phyloP scores from a whole-genome alignment of 2,888 invertebrate genomes.

The Spatulosminthurus flaviceps region DNA sequence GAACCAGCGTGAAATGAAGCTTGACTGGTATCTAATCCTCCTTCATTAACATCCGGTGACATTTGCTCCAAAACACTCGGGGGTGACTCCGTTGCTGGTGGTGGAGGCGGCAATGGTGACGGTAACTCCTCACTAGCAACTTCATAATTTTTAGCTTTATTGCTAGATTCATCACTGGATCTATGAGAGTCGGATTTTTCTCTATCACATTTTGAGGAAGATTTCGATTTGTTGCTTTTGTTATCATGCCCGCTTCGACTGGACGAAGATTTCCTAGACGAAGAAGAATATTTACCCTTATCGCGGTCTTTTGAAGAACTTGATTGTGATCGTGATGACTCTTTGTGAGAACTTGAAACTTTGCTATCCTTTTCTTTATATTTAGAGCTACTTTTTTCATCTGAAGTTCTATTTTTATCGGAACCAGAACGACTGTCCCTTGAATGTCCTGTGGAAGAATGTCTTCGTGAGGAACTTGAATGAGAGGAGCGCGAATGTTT shows the following conservation, averaged over 20 bases:
- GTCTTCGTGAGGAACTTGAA: slow-evolving; percentile 33
- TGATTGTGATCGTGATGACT: slow-evolving; percentile 18
- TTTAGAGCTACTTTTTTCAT: slow-evolving; percentile 33
- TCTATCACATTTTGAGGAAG: slow-evolving; percentile 27
- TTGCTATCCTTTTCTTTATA: slow-evolving; percentile 15
- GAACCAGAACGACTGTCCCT: slow-evolving; percentile 1
- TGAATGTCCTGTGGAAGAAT: slow-evolving; percentile 34
- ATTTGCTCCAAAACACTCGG: neutral
- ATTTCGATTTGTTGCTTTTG: slow-evolving; percentile 1
- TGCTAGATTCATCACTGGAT: neutral
- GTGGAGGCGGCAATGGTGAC: neutral
- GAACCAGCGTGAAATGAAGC: too few relatives aligned
- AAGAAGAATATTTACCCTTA: slow-evolving; percentile 28
- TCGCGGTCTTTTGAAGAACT: slow-evolving; percentile 36
- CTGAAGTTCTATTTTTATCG: slow-evolving; percentile 30
- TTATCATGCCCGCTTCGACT: slow-evolving; percentile 27
- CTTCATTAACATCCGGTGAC: slow-evolving; percentile 31
- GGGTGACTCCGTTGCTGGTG: neutral
- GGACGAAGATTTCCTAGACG: slow-evolving; percentile 19
- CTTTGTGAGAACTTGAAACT: slow-evolving; percentile 1
- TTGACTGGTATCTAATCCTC: neutral
- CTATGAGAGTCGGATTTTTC: slow-evolving; percentile 10
- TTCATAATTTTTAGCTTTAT: slow-evolving; percentile 15
- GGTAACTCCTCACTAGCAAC: neutral
- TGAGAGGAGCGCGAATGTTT: slow-evolving; percentile 37